Evolutionary conservation across 2,888 invertebrate genomes (phyloP).

Genomic region (Allygus modestus): DNA sequence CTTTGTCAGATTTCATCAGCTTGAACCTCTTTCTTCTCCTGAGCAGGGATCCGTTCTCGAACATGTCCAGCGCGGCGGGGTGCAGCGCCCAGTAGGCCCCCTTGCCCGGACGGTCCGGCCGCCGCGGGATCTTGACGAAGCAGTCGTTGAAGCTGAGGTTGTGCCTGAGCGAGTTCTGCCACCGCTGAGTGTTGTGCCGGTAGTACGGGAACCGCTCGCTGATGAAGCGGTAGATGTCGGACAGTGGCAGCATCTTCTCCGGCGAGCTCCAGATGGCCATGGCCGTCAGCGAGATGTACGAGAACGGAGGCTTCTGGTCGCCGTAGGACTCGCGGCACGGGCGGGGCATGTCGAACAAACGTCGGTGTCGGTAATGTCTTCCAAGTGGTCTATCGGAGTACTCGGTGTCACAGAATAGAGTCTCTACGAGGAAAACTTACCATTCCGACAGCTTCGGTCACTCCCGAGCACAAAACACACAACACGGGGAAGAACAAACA

Average conservation of each 20-base stretch:
- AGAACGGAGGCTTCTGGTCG: slow-evolving; percentile 99
- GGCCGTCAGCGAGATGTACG: slow-evolving; percentile 98
- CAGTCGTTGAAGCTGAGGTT: slow-evolving; percentile 98
- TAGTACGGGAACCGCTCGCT: slow-evolving; percentile 94
- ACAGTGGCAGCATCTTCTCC: slow-evolving; percentile 96
- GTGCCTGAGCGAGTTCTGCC: slow-evolving; percentile 89
- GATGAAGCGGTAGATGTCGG: slow-evolving; percentile 95
- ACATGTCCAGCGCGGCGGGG: slow-evolving; percentile 89
- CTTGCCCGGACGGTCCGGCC: slow-evolving; percentile 88
- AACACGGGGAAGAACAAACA: slow-evolving; percentile 48
- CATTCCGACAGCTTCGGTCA: slow-evolving; percentile 13
- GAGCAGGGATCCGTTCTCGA: slow-evolving; percentile 91
- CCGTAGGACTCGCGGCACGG: slow-evolving; percentile 98
- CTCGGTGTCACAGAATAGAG: slow-evolving; percentile 40
- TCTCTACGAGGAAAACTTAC: not conserved
- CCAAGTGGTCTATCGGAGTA: not conserved
- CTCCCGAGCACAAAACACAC: slow-evolving; percentile 50
- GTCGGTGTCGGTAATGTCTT: not conserved
- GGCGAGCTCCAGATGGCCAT: slow-evolving; percentile 99
- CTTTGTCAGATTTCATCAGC: slow-evolving; percentile 70
- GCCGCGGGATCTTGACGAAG: slow-evolving; percentile 92
- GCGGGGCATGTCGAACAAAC: slow-evolving; percentile 90
- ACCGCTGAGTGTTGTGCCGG: slow-evolving; percentile 88
- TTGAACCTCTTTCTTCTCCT: slow-evolving; percentile 85
- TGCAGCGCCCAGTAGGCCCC: slow-evolving; percentile 92